A percentile compares a stretch with the other conserved stretches of the same genome.
Evolutionary conservation across 2,113 vertebrate genomes (phyloP).

Genomic region (Marmota flaviventris): DNA sequence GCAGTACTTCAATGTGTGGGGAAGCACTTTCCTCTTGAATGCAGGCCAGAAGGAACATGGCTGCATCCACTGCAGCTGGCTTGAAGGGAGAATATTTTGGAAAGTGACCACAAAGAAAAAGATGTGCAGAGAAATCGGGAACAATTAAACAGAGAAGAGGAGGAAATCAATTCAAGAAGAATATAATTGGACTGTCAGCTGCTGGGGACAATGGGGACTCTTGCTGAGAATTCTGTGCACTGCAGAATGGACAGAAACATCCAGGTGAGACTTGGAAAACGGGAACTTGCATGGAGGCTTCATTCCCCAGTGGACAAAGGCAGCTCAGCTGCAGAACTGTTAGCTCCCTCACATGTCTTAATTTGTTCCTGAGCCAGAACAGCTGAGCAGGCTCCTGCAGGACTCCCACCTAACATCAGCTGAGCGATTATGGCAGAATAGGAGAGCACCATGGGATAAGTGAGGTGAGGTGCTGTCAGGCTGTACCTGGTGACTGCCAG

Average conservation of each 20-base stretch:
- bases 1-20: background rate
- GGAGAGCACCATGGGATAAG: rapidly evolving
- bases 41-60: rapidly evolving
- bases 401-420: background rate
- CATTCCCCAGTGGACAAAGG: background rate
- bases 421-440: background rate
- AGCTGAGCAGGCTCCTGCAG: background rate
- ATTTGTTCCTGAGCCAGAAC: background rate
- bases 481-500: background rate
- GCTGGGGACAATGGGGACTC: background rate
- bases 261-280: background rate
- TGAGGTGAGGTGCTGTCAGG: background rate
- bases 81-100: background rate
- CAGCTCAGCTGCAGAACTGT: background rate
- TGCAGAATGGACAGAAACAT: background rate
- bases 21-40: background rate
- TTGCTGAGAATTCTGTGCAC: background rate
- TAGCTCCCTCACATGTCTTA: background rate
- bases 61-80: background rate
- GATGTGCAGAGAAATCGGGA: rapidly evolving
- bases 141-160: background rate
- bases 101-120: background rate
- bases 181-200: background rate
- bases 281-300: background rate
- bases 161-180: background rate